These are phyloP conservation scores for Alfaro cultratus DNA, from an alignment of 2,797 vertebrate genomes.

Conservation along the genomic window DNA sequence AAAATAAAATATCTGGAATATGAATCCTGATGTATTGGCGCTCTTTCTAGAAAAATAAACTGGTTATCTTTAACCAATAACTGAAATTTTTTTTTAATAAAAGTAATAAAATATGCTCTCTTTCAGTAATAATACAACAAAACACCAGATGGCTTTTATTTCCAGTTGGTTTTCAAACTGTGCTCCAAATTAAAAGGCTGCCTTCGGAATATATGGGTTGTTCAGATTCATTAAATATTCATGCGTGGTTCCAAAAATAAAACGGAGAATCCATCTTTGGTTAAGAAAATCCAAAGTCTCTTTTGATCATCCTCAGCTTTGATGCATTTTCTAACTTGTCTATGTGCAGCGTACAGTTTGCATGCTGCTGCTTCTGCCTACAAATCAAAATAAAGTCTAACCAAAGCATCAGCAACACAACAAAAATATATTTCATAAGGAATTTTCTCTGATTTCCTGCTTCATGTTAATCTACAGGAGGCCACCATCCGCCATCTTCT, in stretches of 20 bases:
- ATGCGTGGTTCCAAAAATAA: slow-evolving; percentile 77
- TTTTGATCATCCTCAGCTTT: slow-evolving; percentile 43
- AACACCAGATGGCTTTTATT: slow-evolving; percentile 57
- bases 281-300: slow-evolving; percentile 39
- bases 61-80: neutral
- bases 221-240: slow-evolving; percentile 78
- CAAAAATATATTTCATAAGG: neutral
- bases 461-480: neutral
- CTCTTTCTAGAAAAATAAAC: neutral
- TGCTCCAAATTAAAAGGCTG: slow-evolving; percentile 52
- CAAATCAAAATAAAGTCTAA: neutral
- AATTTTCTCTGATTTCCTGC: neutral
- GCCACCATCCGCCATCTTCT: neutral
- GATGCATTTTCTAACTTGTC: slow-evolving; percentile 25
- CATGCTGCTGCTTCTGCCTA: neutral
- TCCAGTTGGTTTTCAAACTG: slow-evolving; percentile 59
- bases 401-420: neutral
- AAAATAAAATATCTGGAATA: neutral
- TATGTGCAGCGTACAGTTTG: neutral
- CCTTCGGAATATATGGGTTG: slow-evolving; percentile 43
- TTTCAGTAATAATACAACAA: slow-evolving; percentile 16
- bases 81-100: too few relatives aligned
- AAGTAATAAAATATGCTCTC: neutral
- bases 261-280: slow-evolving; percentile 60
- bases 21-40: neutral